Evolutionary conservation across 2,888 invertebrate genomes (phyloP), one percentile per base, ranked within the genome.

Genomic region (Platerodrilus igneus): DNA sequence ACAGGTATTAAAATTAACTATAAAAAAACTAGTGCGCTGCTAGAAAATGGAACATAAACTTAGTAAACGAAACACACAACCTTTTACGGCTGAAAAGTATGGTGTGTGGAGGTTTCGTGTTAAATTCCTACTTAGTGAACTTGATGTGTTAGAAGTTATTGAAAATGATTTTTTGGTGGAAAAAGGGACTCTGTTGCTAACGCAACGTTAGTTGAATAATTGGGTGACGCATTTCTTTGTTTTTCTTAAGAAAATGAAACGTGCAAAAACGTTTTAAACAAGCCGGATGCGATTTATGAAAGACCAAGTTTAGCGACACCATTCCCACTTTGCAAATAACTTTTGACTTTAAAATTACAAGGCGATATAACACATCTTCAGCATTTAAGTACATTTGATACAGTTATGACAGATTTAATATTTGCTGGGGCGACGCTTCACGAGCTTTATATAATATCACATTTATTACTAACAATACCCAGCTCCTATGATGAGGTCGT

Each of bases 381-480:
- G 20, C 63, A 53, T 56, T 64, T 64, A 16, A 47, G 36, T 2
- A 22, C 26, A 3, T 66, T 66, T 42, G 63, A 67, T 36, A 54
- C 62, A 14, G 26, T 63, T 4, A 51, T 65, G 1, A 45, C 49
- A 3, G 62, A 66, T 31, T 45, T 66, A 26, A 10, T 48, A 4
- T 53, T 58, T 1, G 57, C 63, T 8, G 63, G 66, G 15, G 62
- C 58, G 2, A 58, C 55, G 29, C 27, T 64, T 3, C 57, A 62
- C 10, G 63, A 66, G 47, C 58, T 53, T 2, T 61, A 63, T 32
- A 63, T 61, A 46, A 43, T 55, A n/a, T 51, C 50, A 23, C 51
- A 55, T 29, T 38, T 56, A 13, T 37, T 55, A 17, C 25, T 53
- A 21, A 56, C 48, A 8, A 26, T 57, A 20, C 51, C 53, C 6